phyloP scores from a whole-genome alignment of 2,797 vertebrate genomes.

The Zalophus californianus region DNA sequence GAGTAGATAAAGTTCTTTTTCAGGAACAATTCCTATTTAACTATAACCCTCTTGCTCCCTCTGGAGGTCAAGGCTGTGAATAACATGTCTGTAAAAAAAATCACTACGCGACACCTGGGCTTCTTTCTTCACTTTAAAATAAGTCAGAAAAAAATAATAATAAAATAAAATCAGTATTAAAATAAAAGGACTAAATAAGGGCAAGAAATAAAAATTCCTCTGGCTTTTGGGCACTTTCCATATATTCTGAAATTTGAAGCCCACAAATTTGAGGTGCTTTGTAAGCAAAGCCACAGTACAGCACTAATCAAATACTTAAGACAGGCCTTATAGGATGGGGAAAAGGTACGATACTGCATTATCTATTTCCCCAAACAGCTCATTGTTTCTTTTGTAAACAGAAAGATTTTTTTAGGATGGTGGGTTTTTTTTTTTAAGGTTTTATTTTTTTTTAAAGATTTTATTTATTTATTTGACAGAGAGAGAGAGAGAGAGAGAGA shows the following conservation, averaged over 20 bases:
- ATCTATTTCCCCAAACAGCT: neutral
- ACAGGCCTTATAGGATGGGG: neutral
- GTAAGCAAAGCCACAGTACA: neutral
- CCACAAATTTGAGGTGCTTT: neutral
- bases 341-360: neutral
- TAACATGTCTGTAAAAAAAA: neutral
- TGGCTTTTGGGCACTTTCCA: neutral
- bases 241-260: conserved; percentile 10
- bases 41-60: conserved; percentile 65
- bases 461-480: too few species aligned
- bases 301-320: neutral
- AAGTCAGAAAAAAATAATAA: neutral
- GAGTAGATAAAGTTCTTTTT: neutral
- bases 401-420: neutral
- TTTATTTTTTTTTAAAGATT: neutral
- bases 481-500: too few species aligned
- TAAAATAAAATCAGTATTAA: neutral
- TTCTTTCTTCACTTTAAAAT: conserved; percentile 20
- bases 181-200: neutral
- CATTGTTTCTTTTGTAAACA: neutral
- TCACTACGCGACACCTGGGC: fast-evolving
- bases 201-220: neutral
- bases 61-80: conserved; percentile 64
- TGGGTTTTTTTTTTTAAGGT: neutral
- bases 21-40: neutral